Percentiles rank a stretch among this genome's conserved stretches.
Evolutionary conservation across 2,113 vertebrate genomes (phyloP).

Genomic region (Numida meleagris): DNA sequence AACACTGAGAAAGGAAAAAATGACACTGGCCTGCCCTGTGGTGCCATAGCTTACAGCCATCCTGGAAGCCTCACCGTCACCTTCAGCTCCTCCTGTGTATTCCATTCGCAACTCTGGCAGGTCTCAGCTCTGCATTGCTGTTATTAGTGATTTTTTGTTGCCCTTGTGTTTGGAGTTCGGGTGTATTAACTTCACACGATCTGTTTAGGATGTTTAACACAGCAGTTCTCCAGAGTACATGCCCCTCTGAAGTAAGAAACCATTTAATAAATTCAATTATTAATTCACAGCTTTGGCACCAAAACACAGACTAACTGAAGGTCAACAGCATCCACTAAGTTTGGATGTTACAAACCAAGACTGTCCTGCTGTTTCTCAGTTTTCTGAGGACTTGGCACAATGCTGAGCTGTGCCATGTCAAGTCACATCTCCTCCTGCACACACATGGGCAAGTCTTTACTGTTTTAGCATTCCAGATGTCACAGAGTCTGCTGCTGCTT

Average conservation of each 20-base stretch:
- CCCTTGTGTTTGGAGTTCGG: background rate
- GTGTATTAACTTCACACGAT: too few species aligned
- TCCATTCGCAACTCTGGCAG: fast-evolving
- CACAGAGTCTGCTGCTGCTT: background rate
- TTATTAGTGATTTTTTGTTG: background rate
- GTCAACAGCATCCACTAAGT: conserved; percentile 18
- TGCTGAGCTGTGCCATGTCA: background rate
- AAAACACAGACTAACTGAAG: background rate
- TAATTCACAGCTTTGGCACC: conserved; percentile 7
- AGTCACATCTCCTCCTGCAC: background rate
- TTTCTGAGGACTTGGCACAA: background rate
- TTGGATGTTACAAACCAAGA: background rate
- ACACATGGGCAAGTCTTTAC: fast-evolving
- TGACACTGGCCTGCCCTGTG: background rate
- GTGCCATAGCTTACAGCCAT: background rate
- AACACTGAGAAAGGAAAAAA: background rate
- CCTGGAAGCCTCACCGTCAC: background rate
- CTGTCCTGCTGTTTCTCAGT: background rate
- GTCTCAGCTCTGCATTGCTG: background rate
- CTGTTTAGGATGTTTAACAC: background rate
- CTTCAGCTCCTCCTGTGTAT: fast-evolving
- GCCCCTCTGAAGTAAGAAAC: background rate
- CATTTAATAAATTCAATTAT: background rate
- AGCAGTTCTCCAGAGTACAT: background rate
- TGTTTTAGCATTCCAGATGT: too few species aligned